Percentiles rank a stretch among this genome's conserved stretches.
These are phyloP conservation scores for Zosterops lateralis DNA, from an alignment of 2,113 vertebrate species.

Conservation along the genomic window DNA sequence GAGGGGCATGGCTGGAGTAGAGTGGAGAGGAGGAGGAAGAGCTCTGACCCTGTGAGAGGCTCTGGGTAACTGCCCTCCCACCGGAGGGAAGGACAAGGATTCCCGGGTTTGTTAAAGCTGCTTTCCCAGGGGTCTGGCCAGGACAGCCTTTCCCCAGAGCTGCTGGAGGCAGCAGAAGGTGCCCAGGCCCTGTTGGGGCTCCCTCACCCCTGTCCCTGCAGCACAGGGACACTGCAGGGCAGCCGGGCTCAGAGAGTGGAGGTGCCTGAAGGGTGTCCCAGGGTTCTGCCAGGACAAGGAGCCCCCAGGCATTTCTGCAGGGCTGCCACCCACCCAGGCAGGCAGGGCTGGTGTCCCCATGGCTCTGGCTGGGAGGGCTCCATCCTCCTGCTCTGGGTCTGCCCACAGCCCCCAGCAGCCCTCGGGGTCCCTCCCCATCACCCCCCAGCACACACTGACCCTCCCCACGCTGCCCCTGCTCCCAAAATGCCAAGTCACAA, in stretches of 20 bases:
- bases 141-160: neutral
- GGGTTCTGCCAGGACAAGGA: too few relatives aligned
- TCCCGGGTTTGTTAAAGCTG: rapidly evolving
- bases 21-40: too few relatives aligned
- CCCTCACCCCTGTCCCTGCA: neutral
- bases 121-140: neutral
- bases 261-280: rapidly evolving
- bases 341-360: neutral
- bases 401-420: neutral
- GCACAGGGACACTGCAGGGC: neutral
- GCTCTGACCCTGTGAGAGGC: rapidly evolving
- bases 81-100: neutral
- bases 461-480: rapidly evolving
- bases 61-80: rapidly evolving
- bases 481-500: neutral
- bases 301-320: neutral
- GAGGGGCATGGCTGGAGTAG: neutral
- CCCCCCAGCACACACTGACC: rapidly evolving
- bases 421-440: rapidly evolving
- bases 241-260: rapidly evolving
- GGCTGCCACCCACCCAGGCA: neutral
- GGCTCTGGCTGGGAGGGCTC: neutral
- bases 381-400: neutral
- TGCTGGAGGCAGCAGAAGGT: neutral
- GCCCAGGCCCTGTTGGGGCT: rapidly evolving